These are phyloP conservation scores for Coregonus ussuriensis DNA, from an alignment of 2,797 vertebrate genomes.

Conservation along the genomic window DNA sequence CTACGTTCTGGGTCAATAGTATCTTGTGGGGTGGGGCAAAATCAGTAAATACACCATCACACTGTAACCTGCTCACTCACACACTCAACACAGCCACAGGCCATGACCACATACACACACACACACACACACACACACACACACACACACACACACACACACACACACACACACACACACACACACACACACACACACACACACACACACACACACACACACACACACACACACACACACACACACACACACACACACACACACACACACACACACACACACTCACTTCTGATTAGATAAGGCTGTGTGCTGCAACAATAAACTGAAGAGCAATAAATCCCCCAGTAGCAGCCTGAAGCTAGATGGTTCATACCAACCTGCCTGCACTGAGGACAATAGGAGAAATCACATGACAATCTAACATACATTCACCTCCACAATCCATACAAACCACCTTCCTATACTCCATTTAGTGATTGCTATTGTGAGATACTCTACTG, in stretches of 20 bases:
- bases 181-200: conserved; percentile 14
- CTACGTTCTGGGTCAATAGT: conserved; percentile 46
- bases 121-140: conserved; percentile 4
- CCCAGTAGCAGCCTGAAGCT: neutral
- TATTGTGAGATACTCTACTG: neutral
- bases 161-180: conserved; percentile 1
- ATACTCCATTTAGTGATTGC: conserved; percentile 21
- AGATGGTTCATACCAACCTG: conserved; percentile 23
- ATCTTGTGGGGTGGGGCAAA: conserved; percentile 23
- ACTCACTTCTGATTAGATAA: conserved; percentile 23
- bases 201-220: conserved; percentile 1
- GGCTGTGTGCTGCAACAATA: conserved; percentile 35
- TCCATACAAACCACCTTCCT: conserved; percentile 9
- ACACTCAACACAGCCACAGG: conserved; percentile 38
- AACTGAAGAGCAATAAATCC: conserved; percentile 38
- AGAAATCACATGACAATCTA: conserved; percentile 11
- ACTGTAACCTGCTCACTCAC: conserved; percentile 31
- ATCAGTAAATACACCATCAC: conserved; percentile 45
- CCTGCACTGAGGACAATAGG: neutral
- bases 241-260: conserved; percentile 40
- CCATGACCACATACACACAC: conserved; percentile 4
- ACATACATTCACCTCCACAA: conserved; percentile 7
- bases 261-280: conserved; percentile 4
- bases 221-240: conserved; percentile 6
- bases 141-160: conserved; percentile 11